Evolutionary conservation across 1,140 invertebrate genomes (phyloP).

Genomic region (Matsumurasca onukii): DNA sequence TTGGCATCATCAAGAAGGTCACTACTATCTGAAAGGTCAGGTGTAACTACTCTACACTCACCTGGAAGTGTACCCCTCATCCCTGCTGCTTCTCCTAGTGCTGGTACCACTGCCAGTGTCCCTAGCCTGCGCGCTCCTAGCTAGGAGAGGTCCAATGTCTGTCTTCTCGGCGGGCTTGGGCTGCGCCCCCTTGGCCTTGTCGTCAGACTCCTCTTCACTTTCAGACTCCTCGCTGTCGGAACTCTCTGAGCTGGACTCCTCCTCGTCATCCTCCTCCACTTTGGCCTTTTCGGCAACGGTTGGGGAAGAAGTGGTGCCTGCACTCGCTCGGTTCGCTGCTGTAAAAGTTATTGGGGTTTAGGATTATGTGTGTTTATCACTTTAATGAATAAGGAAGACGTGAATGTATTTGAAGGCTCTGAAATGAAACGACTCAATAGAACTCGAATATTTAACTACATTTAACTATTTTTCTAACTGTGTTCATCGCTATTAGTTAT

Average conservation of each 20-base stretch:
- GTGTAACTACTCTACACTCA: not conserved
- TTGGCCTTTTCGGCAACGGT: constrained; percentile 6
- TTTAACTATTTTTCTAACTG: too few species aligned
- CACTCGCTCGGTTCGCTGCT: constrained; percentile 16
- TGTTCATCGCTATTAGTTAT: too few species aligned
- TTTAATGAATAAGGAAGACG: not conserved
- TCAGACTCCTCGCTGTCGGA: constrained; percentile 73
- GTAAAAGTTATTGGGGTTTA: not conserved
- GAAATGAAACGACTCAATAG: too few species aligned
- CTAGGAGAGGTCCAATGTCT: constrained; percentile 75
- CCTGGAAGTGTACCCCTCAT: constrained; percentile 37
- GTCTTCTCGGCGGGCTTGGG: constrained; percentile 63
- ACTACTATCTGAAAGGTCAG: too few species aligned
- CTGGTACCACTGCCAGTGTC: constrained; percentile 39
- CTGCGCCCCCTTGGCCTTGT: constrained; percentile 35
- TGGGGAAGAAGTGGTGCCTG: constrained; percentile 14
- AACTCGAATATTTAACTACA: too few species aligned
- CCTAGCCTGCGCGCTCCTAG: constrained; percentile 71
- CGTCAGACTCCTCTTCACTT: constrained; percentile 61
- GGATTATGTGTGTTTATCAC: not conserved
- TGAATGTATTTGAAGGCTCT: not conserved
- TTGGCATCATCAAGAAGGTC: too few species aligned
- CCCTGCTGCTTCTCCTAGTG: constrained; percentile 38
- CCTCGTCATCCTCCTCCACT: constrained; percentile 44
- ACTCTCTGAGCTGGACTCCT: constrained; percentile 56